Base-by-base conservation (phyloP, 1,140 invertebrate species). In the Heliconius hewitsoni region DNA sequence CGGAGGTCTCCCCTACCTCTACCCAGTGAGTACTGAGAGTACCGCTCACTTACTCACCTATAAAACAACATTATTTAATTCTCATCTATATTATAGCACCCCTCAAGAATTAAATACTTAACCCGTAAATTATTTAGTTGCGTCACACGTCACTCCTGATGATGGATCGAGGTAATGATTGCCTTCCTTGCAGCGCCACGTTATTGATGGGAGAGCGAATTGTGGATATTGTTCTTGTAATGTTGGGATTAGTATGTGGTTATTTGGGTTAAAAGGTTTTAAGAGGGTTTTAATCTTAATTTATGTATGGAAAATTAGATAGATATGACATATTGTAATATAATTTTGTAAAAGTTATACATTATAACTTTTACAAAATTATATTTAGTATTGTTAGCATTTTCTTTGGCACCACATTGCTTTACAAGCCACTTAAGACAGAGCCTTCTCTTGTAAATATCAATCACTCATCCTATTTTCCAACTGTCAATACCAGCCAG, bases 91-190 rank as follows among this genome's bases (percentile, higher is more conserved):
- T 66, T 30, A 30, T 66, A 66, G 27, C 27, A 66, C 60, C 60
- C 60, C 55, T 23, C 27, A 66, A 80, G 83, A 84, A 88, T 87
- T 84, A 86, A 90, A 86, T 89, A 84, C 86, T 87, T 87, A 90
- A 89, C 88, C 88, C 86, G 86, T 87, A 89, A 88, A 90, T 90
- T 88, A 88, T 89, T 84, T 86, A 88, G 87, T 90, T 87, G 83
- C 86, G 88, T 90, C 80, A 83, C 77, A 83, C 82, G 87, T 86
- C 85, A 86, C 19, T 70, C 80, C 80, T 72, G 77, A 88, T 92
- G 90, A 92, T 92, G 90, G 90, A 92, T 92, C 84, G 87, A 75
- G 83, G 81, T 82, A 88, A 89, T 92, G 90, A 92, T 92, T 75
- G 82, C 84, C 83, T 86, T 85, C 84, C 82, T 85, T 78, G 76